Evolutionary conservation across 2,888 invertebrate genomes (phyloP), one percentile per base, ranked within the genome.

Genomic region (Zhuqinia jingwanae): DNA sequence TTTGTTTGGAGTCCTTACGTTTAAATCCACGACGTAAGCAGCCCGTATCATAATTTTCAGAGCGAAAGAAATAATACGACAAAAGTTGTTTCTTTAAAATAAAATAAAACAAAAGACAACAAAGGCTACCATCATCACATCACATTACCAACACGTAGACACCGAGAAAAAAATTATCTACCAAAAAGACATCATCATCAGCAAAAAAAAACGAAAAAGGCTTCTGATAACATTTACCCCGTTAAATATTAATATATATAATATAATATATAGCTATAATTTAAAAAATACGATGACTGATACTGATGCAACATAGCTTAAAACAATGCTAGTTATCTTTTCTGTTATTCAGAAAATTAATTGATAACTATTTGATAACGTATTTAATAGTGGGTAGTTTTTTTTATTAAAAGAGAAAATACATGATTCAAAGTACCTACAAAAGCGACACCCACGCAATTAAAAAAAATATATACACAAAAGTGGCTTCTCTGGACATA

Each of bases 241-340:
- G 22, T 20, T 10, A 22, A 58, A 2, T 11, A 58, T 58, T 20
- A 17, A 15, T 11, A 27, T 11, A 27, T 20, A 42, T 42, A 42
- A 63, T n/a, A n/a, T n/a, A n/a, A n/a, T n/a, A n/a, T n/a, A n/a
- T n/a, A n/a, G n/a, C n/a, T n/a, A n/a, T n/a, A n/a, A n/a, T n/a
- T n/a, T n/a, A n/a, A n/a, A n/a, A n/a, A n/a, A n/a, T 63, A 42
- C 20, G 65, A 68, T 68, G 65, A 68, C 65, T 68, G 65, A 68
- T 63, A 17, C 63, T 56, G 56, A 36, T 36, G 36, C 36, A 36
- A 36, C 36, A 56, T n/a, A 68, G 20, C 45, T 42, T 20, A 42
- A 20, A 20, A 22, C 65, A 68, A 68, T 68, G 65, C 65, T 68
- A 42, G 42, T 60, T 15, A 1, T 27, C 20, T 42, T n/a, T 2